Base-by-base conservation (phyloP, 2,797 vertebrate species). In the Gallinago nigripennis region DNA sequence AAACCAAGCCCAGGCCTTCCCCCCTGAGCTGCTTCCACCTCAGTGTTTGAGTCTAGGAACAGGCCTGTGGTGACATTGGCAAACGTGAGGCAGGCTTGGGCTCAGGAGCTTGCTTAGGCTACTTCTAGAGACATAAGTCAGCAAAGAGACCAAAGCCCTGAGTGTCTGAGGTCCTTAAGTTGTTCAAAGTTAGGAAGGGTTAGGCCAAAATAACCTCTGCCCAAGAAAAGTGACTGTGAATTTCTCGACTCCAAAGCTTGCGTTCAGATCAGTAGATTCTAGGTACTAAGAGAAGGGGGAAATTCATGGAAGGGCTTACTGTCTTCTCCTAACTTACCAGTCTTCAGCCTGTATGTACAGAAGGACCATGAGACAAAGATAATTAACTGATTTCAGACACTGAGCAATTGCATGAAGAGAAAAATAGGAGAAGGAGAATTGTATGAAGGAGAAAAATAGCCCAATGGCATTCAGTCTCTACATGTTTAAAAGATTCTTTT, bases 331-430 rank as follows among this genome's bases (percentile, higher is more conserved):
- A 68, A 35, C 16, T 57, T 66, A 60, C 27, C 75, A 87, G 15
- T 54, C n/a, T 91, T 94, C 50, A 64, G 68, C 28, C 11, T 11
- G 21, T 33, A 46, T 16, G n/a, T 56, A 73, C 16, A 92, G 77
- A 95, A 85, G 51, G 28, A 88, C 25, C 8, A 27, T 5, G 11
- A 45, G 48, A 88, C 39, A 63, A 53, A 92, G 54, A 68, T 16
- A 90, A 94, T 77, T 41, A 89, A 57, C 72, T 72, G 63, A 91
- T 86, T 91, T 81, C 82, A 90, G 61, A 79, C 37, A 88, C 31
- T 17, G 15, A 87, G 33, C 21, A 73, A 72, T 19, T 84, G 45
- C 46, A 46, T 24, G 31, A 84, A 87, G 71, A 90, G 41, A 43
- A 43, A 43, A 43, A 43, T 43, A 43, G 41, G 41, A 41, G 41